A percentile compares a stretch with the other conserved stretches of the same genome.
Evolutionary conservation across 2,797 vertebrate genomes (phyloP).

Genomic region (Acrocephalus scirpaceus): DNA sequence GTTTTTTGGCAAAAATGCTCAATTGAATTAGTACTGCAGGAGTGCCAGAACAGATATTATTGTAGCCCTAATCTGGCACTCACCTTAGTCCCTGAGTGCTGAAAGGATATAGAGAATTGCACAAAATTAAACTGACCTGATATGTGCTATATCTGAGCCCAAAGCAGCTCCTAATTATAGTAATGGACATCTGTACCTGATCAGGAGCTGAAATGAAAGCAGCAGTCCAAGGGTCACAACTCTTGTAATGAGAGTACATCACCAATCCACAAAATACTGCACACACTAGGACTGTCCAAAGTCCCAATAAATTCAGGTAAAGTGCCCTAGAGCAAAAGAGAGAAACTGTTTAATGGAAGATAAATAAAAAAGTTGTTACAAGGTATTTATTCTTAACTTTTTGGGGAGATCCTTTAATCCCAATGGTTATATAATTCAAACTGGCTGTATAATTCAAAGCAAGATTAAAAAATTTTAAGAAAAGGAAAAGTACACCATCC

Average conservation of each 20-base stretch:
- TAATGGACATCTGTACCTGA: slow-evolving; percentile 71
- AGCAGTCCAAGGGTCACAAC: slow-evolving; percentile 86
- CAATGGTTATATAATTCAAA: background rate
- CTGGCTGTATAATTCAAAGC: background rate
- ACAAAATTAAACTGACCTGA: background rate
- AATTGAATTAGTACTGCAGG: background rate
- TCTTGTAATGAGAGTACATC: slow-evolving; percentile 81
- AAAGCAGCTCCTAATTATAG: background rate
- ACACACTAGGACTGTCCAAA: slow-evolving; percentile 79
- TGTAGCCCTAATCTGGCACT: background rate
- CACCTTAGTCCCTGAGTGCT: background rate
- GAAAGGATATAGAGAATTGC: background rate
- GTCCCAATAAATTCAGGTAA: slow-evolving; percentile 83
- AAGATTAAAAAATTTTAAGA: background rate
- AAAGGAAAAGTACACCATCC: background rate
- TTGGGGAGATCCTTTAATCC: background rate
- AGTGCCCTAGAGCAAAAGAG: slow-evolving; percentile 78
- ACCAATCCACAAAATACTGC: slow-evolving; percentile 83
- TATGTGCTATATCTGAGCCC: rapidly evolving
- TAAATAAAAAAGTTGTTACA: background rate
- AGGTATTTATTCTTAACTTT: background rate
- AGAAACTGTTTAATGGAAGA: background rate
- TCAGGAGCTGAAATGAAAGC: slow-evolving; percentile 81
- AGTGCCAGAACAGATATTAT: background rate
- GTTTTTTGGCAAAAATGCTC: background rate